A percentile compares a stretch with the other conserved stretches of the same genome.
Evolutionary conservation across 2,888 invertebrate species (phyloP).

Genomic region (Ctena decussata): DNA sequence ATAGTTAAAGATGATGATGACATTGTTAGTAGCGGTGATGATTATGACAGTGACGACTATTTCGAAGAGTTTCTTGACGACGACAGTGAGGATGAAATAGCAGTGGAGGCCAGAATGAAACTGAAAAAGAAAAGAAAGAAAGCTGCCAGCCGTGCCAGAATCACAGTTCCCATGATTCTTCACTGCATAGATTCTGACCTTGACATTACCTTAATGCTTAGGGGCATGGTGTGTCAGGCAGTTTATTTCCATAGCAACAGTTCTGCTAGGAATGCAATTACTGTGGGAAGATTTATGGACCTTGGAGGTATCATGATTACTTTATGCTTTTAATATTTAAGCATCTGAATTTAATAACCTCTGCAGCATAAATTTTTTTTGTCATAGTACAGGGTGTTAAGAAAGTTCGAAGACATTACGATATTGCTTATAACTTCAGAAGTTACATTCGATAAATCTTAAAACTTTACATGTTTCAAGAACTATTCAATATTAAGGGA

Average conservation of each 20-base stretch:
- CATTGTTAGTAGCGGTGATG: slow-evolving; percentile 9
- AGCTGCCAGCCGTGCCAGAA: neutral
- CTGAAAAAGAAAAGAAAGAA: neutral
- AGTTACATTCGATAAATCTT: too few relatives aligned
- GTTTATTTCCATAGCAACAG: slow-evolving; percentile 66
- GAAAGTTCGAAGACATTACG: too few relatives aligned
- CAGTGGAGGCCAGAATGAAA: neutral
- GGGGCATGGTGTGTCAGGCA: slow-evolving; percentile 69
- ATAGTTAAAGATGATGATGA: slow-evolving; percentile 14
- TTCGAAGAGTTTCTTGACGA: slow-evolving; percentile 17
- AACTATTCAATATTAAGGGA: too few relatives aligned
- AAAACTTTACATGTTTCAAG: too few relatives aligned
- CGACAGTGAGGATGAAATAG: slow-evolving; percentile 8
- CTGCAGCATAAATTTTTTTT: too few relatives aligned
- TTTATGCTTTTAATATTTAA: too few relatives aligned
- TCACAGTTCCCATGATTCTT: slow-evolving; percentile 42
- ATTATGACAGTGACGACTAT: slow-evolving; percentile 42
- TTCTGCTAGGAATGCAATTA: slow-evolving; percentile 63
- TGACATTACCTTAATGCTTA: slow-evolving; percentile 44
- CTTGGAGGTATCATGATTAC: slow-evolving; percentile 49
- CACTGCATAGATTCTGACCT: slow-evolving; percentile 45
- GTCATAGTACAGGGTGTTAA: too few relatives aligned
- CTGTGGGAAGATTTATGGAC: slow-evolving; percentile 50
- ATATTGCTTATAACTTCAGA: too few relatives aligned
- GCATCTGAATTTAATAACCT: too few relatives aligned